Base-by-base conservation (phyloP, 2,797 vertebrate genomes). In the Diplodus sargus region DNA sequence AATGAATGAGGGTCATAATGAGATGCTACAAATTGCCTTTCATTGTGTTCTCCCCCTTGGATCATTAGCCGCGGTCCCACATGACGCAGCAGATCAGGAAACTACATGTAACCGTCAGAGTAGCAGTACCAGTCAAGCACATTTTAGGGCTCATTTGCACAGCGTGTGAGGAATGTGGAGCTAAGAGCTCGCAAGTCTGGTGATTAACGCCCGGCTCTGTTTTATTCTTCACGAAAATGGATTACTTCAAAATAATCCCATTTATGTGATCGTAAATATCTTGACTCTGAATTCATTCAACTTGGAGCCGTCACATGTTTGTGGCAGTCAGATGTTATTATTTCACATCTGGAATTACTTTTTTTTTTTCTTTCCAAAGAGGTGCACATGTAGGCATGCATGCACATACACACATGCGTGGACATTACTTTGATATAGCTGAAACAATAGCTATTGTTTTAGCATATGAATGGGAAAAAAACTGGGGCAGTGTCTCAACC, bases 221-320 rank as follows among this genome's bases (percentile, higher is more conserved):
- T 91, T 88, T 86, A 81, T 88, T 89, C 63, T 74, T 78, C 64
- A 58, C 72, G 69, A 87, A 90, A 90, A 88, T 87, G 75, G 83
- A 90, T 93, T 87, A 86, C 88, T 86, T 91, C 60, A 88, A 92
- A 91, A 90, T 87, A 90, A 91, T 90, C 87, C 87, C 78, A 92
- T 94, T 93, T 92, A 92, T 82, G 81, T 70, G 73, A 68, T 90
- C 89, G 85, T 91, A 93, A 92, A 93, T 91, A 89, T 91, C 70
- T 88, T 67, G 66, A 85, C 49, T 79, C 66, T 73, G 80, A 71
- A 79, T 83, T 76, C 23, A 87, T 87, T 84, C 15, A 28, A 83
- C 78, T 71, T 39, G 23, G 54, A 83, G 56, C 51, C 48, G 67
- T 75, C 43, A 34, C 57, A 70, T 80, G 74, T 64, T 85, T 83